phyloP scores from a whole-genome alignment of 1,140 invertebrate genomes.

The Rhizoglyphus robini region DNA sequence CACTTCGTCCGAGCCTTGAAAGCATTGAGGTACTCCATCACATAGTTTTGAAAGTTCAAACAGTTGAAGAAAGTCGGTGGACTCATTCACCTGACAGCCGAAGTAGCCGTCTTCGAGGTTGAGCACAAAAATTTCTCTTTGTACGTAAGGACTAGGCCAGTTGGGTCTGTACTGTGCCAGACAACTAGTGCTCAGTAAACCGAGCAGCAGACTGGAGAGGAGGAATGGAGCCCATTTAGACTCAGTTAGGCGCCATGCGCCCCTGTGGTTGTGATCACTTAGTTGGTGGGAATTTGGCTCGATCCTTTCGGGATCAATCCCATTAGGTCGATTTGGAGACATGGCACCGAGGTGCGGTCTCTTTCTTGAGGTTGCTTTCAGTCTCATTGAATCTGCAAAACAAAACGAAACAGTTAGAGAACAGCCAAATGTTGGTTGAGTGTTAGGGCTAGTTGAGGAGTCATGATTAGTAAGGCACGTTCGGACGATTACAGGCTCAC shows the following conservation, averaged over 20 bases:
- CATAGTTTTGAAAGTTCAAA: constrained; percentile 87
- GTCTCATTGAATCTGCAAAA: not conserved
- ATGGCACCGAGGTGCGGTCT: not conserved
- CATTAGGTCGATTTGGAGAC: too few species aligned
- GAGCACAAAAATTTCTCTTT: constrained; percentile 80
- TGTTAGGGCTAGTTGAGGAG: too few species aligned
- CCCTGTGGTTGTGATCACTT: constrained; percentile 4
- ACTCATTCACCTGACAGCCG: constrained; percentile 91
- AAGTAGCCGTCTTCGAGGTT: constrained; percentile 93
- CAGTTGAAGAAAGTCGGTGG: constrained; percentile 78
- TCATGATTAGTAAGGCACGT: too few species aligned
- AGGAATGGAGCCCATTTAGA: not conserved
- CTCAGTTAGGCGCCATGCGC: too few species aligned
- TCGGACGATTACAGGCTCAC: too few species aligned
- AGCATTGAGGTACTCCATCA: constrained; percentile 76
- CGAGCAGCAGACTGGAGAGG: not conserved
- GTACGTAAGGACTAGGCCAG: constrained; percentile 25
- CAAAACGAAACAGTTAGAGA: not conserved
- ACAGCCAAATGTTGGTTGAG: not conserved
- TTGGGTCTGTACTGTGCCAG: constrained; percentile 27
- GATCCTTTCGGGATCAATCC: too few species aligned
- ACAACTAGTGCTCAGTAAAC: not conserved
- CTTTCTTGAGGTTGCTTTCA: not conserved
- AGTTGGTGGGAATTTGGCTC: not conserved
- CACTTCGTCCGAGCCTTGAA: constrained; percentile 75